Evolutionary conservation across 2,888 invertebrate species (phyloP), one percentile per base, ranked within the genome.

Genomic region (Drosophila flavopinicola): DNA sequence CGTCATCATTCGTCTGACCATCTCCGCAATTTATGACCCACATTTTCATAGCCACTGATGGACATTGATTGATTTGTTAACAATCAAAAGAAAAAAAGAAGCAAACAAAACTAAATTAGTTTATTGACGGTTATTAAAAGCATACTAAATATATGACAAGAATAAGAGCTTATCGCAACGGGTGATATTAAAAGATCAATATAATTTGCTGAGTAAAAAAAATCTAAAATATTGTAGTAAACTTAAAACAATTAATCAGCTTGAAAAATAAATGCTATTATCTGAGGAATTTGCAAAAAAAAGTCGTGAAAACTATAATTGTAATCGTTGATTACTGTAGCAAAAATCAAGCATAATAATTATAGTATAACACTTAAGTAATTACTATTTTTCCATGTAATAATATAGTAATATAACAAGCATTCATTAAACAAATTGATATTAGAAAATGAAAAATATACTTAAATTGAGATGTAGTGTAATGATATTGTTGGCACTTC

Each of bases 21-120:
- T 27, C 52, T 45, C 30, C 27, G 35, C 48, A 39, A 56, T 54
- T 58, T 56, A 33, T 76, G 77, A 77, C 80, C 80, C 59, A 80
- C 52, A 84, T 84, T 54, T 66, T 51, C 52, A 35, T 27, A 66
- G 61, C 11, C 63, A 57, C 20, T 68, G 71, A 75, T 65, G 64
- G 85, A 61, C 79, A 73, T 54, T 85, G 80, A 83, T 76, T 65
- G 66, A 70, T 49, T 30, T 57, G 35, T 11, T n/a, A 13, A 20
- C 24, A 29, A 49, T 11, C 1, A 6, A 9, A 20, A 13, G 6
- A 7, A 29, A 17, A 7, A 23, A 29, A 35, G 23, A 48, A 10
- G 10, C 13, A 25, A 11, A 1, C 20, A 27, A 33, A 27, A 11
- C 1, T 27, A 27, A 33, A 27, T 17, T 58, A 27, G 10, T 15